A percentile compares a stretch with the other conserved stretches of the same genome.
Evolutionary conservation across 2,888 invertebrate genomes (phyloP).

Genomic region (Villa cingulata): DNA sequence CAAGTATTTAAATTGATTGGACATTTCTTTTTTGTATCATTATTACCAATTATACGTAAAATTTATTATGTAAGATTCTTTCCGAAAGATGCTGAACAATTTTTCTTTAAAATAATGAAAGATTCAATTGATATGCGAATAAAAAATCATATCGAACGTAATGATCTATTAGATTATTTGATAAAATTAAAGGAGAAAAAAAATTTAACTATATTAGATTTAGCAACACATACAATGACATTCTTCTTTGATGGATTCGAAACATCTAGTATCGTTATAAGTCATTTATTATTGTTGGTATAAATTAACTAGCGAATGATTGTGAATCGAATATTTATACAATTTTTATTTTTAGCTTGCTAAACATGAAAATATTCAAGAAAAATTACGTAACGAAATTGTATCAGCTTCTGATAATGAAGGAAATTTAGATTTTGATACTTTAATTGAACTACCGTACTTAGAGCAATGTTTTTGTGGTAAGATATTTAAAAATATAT

Average conservation of each 20-base stretch:
- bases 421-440: constrained; percentile 22
- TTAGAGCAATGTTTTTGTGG: constrained; percentile 31
- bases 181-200: constrained; percentile 16
- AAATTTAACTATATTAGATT: constrained; percentile 18
- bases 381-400: constrained; percentile 24
- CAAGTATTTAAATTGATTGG: constrained; percentile 17
- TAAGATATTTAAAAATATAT: no score
- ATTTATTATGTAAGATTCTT: constrained; percentile 11
- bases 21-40: constrained; percentile 7
- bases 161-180: constrained; percentile 18
- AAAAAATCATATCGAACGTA: constrained; percentile 12
- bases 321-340: not conserved
- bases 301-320: not conserved
- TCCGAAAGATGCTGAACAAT: constrained; percentile 1
- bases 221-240: constrained; percentile 27
- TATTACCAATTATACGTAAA: not conserved
- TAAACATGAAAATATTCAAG: constrained; percentile 20
- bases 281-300: constrained; percentile 25
- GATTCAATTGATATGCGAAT: constrained; percentile 13
- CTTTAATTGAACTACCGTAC: constrained; percentile 24
- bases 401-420: constrained; percentile 13
- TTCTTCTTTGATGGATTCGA: constrained; percentile 33
- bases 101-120: constrained; percentile 14
- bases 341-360: constrained; percentile 18
- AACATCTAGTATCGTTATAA: constrained; percentile 25